A percentile compares a stretch with the other conserved stretches of the same genome.
These are phyloP conservation scores for Drosophila nigrodunni DNA, from an alignment of 1,140 invertebrate genomes.

Conservation along the genomic window DNA sequence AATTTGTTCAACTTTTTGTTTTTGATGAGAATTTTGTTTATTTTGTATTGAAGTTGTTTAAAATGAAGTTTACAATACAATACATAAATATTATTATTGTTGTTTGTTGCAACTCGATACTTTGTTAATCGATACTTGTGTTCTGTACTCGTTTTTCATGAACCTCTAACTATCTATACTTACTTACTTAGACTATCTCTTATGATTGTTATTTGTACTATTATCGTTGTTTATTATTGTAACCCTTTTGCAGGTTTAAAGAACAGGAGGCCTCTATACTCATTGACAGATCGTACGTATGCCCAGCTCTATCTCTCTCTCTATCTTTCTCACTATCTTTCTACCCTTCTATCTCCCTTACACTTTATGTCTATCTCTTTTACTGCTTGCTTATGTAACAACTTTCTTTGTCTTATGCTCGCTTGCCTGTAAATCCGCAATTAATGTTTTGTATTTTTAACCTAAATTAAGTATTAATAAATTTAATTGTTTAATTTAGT, in stretches of 20 bases:
- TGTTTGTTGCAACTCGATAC: constrained; percentile 35
- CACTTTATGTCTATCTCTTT: constrained; percentile 35
- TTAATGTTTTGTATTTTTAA: constrained; percentile 9
- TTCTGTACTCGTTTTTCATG: constrained; percentile 16
- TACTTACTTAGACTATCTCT: constrained; percentile 33
- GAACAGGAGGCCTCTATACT: constrained; percentile 91
- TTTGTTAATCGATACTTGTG: constrained; percentile 22
- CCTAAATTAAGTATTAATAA: too few species aligned
- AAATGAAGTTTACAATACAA: neutral
- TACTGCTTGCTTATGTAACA: constrained; percentile 31
- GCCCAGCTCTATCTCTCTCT: constrained; percentile 46
- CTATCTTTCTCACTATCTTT: constrained; percentile 27
- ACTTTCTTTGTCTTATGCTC: constrained; percentile 34
- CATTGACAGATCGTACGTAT: constrained; percentile 94
- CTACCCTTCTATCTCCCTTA: constrained; percentile 16
- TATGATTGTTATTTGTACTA: constrained; percentile 85
- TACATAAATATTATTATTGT: constrained; percentile 8
- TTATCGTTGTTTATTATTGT: constrained; percentile 85
- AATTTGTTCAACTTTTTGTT: neutral
- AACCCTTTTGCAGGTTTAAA: constrained; percentile 92
- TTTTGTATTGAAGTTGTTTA: neutral
- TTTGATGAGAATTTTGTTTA: neutral
- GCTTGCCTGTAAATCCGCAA: constrained; percentile 1
- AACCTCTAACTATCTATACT: neutral
- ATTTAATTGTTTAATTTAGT: neutral